Percentiles rank a stretch among this genome's conserved stretches.
These are phyloP conservation scores for Mustelus asterias DNA, from an alignment of 2,113 vertebrate genomes.

Conservation along the genomic window DNA sequence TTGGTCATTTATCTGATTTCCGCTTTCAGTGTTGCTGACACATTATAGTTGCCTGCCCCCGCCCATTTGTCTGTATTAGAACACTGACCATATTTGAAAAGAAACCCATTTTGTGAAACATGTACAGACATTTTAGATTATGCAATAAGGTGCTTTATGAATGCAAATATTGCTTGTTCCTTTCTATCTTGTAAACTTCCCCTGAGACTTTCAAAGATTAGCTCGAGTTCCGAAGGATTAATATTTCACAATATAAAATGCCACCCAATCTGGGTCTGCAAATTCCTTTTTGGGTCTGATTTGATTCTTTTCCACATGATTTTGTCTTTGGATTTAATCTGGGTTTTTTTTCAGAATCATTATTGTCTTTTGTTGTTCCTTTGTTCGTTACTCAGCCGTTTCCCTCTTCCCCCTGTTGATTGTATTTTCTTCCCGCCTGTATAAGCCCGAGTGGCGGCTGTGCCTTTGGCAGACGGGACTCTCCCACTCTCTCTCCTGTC, in stretches of 20 bases:
- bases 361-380: not conserved
- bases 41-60: not conserved
- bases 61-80: not conserved
- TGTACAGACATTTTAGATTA: not conserved
- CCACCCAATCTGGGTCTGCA: not conserved
- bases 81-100: not conserved
- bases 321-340: not conserved
- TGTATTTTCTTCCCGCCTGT: constrained; percentile 34
- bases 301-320: not conserved
- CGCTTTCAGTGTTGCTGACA: not conserved
- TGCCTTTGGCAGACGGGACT: constrained; percentile 7
- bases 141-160: not conserved
- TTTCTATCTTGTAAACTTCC: not conserved
- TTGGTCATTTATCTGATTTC: not conserved
- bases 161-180: not conserved
- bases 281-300: not conserved
- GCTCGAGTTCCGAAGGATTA: not conserved
- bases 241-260: not conserved
- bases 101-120: not conserved
- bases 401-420: not conserved
- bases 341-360: not conserved
- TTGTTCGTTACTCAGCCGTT: not conserved
- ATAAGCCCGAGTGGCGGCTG: not conserved
- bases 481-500: not conserved
- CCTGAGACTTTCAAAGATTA: not conserved